Percentiles rank a stretch among this genome's conserved stretches.
Conservation (phyloP, 2,797 vertebrate genomes). For the Sebastes cheni region DNA sequence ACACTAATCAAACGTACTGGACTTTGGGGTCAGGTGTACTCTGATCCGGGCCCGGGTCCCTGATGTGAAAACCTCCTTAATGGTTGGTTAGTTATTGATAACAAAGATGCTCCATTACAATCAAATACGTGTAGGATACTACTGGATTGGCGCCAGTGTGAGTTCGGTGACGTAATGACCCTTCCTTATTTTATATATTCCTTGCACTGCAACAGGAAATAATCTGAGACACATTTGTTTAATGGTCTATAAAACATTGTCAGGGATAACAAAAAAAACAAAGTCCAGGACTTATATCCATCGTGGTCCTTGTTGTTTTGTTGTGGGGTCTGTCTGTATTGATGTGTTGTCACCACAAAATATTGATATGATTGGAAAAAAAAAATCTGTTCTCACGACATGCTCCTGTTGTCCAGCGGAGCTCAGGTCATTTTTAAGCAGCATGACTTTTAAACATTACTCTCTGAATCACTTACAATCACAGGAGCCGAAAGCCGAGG, state of each 20-base stretch:
- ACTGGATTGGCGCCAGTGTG: too few relatives aligned
- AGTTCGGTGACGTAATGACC: background rate
- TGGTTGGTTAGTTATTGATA: too few relatives aligned
- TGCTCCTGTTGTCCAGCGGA: constrained; percentile 39
- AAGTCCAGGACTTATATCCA: background rate
- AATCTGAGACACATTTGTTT: background rate
- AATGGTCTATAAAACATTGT: background rate
- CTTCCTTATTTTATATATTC: background rate
- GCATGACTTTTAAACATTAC: constrained; percentile 80
- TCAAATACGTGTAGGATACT: background rate
- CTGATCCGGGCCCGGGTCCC: too few relatives aligned
- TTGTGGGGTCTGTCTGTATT: background rate
- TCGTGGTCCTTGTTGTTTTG: background rate
- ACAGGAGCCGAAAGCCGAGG: constrained; percentile 86
- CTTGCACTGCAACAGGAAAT: background rate
- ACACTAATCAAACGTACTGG: too few relatives aligned
- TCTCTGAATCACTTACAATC: constrained; percentile 86
- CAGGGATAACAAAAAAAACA: background rate
- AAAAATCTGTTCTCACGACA: background rate
- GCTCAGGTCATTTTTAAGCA: constrained; percentile 41
- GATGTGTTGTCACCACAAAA: background rate
- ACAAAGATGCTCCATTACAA: too few relatives aligned
- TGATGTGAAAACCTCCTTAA: background rate
- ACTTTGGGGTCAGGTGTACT: too few relatives aligned
- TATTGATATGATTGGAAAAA: background rate